Evolutionary conservation across 2,797 vertebrate genomes (phyloP), one percentile per base, ranked within the genome.

Genomic region (Prionace glauca): DNA sequence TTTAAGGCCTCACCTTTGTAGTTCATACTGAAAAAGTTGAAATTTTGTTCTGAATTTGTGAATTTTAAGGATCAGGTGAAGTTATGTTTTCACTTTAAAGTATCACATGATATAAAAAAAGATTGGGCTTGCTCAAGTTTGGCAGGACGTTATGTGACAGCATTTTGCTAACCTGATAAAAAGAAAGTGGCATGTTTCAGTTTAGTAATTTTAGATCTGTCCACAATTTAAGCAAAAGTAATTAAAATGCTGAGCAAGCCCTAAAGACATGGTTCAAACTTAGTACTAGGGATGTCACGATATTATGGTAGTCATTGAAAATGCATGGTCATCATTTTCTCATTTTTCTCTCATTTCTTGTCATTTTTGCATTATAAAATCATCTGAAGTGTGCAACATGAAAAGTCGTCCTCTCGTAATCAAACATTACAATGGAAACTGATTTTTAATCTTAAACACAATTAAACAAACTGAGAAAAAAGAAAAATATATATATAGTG

Each of bases 21-120:
- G 65, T 97, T 97, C 97, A 96, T 96, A 97, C 96, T 96, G 97
- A 97, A 96, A 97, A 69, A 18, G 96, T 97, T 97, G 95, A 97
- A 96, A 96, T 97, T 96, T 97, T 96, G 90, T 96, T 96, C 95
- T 97, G 96, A 96, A 97, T 96, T 97, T 97, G 96, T 97, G 96
- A 96, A 97, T 96, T 97, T 97, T 96, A 96, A 97, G 97, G 96
- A 96, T 81, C 96, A 96, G 95, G 95, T 96, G 95, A 96, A 96
- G 97, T 97, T 97, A 60, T 29, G 41, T 56, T 95, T 96, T 97
- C 94, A 95, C 90, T 41, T 92, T 92, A 65, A 91, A 92, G 22
- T 62, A 10, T 67, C 56, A 65, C 9, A 36, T 67, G 67, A 22
- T 22, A 91, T 91, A 62, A 67, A 69, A 45, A 97, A 96, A 96